These are phyloP conservation scores for Piscicola geometra DNA, from an alignment of 2,888 invertebrate genomes.

Conservation along the genomic window DNA sequence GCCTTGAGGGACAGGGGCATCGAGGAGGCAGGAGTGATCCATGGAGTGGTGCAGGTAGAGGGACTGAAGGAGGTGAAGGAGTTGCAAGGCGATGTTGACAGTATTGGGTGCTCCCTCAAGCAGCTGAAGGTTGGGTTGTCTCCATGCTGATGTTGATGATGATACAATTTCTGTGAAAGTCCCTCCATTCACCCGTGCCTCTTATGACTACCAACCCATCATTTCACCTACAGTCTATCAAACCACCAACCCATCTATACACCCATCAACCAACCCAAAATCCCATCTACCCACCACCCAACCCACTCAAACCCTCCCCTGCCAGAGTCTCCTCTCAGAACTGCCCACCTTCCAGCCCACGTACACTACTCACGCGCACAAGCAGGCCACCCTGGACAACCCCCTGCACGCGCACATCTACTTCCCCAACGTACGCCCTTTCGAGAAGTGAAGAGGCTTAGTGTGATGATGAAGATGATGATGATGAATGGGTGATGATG, in stretches of 20 bases:
- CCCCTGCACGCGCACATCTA: background rate
- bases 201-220: too few species aligned
- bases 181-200: too few species aligned
- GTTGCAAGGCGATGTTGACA: background rate
- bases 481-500: too few species aligned
- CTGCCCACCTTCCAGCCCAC: conserved; percentile 2
- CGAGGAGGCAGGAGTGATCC: background rate
- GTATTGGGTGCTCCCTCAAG: background rate
- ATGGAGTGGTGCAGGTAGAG: background rate
- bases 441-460: conserved; percentile 15
- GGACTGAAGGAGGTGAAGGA: background rate
- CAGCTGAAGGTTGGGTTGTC: conserved; percentile 2
- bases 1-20: background rate
- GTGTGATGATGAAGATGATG: background rate
- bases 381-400: background rate
- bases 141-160: too few species aligned
- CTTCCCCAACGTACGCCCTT: conserved; percentile 4
- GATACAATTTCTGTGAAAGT: too few species aligned
- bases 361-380: background rate
- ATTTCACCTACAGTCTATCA: too few species aligned
- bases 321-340: background rate
- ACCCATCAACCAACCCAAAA: too few species aligned
- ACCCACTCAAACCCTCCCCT: too few species aligned
- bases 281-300: too few species aligned
- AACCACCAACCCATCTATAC: too few species aligned